A percentile compares a stretch with the other conserved stretches of the same genome.
phyloP scores from a whole-genome alignment of 2,113 vertebrate genomes.

The Strix aluco region DNA sequence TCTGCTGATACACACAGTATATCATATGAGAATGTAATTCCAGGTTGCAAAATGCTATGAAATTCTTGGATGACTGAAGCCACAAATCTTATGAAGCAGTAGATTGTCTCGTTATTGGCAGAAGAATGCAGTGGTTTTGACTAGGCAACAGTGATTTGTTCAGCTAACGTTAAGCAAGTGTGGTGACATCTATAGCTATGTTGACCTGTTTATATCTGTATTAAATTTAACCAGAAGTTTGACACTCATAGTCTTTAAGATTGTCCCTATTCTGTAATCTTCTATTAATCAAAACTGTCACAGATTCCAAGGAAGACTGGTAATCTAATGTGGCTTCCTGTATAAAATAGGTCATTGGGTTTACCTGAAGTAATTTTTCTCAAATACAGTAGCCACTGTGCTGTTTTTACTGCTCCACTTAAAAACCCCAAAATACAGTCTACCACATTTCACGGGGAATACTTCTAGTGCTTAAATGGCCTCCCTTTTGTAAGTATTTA shows the following conservation, averaged over 20 bases:
- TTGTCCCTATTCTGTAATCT: conserved; percentile 3
- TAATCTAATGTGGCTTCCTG: background rate
- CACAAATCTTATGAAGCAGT: background rate
- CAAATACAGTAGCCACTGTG: background rate
- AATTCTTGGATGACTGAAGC: background rate
- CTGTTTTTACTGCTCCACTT: background rate
- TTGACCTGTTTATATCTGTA: background rate
- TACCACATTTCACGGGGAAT: background rate
- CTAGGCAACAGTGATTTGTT: background rate
- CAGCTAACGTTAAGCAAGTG: background rate
- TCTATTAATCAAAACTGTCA: background rate
- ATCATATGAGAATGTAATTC: background rate
- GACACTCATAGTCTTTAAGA: background rate
- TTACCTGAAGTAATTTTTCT: conserved; percentile 10
- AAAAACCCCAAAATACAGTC: too few relatives aligned
- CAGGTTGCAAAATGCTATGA: background rate
- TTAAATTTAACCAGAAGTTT: background rate
- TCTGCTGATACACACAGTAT: background rate
- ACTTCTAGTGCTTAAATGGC: background rate
- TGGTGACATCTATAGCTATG: background rate
- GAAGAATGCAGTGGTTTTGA: background rate
- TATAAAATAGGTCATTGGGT: conserved; percentile 2
- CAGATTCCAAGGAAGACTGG: background rate
- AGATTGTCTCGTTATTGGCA: background rate
- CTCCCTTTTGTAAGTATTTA: background rate